Evolutionary conservation across 2,888 invertebrate species (phyloP), one percentile per base, ranked within the genome.

Genomic region (Criorhina ranunculi): DNA sequence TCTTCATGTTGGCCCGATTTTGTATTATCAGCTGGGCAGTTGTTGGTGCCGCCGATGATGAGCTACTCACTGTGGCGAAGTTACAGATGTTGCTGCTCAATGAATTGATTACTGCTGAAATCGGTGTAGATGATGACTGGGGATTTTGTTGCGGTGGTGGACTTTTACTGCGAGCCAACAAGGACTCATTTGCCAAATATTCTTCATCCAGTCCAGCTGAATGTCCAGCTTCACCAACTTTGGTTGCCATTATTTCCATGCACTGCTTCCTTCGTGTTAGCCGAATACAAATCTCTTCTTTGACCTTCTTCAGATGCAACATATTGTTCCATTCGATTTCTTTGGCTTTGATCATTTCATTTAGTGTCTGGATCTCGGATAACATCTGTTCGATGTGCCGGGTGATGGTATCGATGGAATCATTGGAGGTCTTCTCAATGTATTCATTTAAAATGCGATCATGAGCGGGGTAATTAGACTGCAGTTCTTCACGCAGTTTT

Each of bases 271-370:
- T 94, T 79, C 96, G 93, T 76, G 95, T 93, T 37, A 97, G 91
- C 87, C 97, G 93, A 6, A 95, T 92, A 60, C 96, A 92, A 19
- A 96, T 94, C 89, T 97, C 97, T 89, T 97, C 96, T 92, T 97
- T 97, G 3, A 97, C 93, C 90, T 96, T 96, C 90, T 96, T 96
- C 87, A 96, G 92, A 88, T 96, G 95, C 11, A 97, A 91, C 67
- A 97, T 95, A 79, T 96, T 95, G 90, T 97, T 96, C 96, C 96
- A 96, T 91, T 97, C 97, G 88, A 95, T 94, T 92, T 97, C 97
- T 90, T 97, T 97, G 89, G 95, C 94, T 88, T 94, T 94, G 0
- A 96, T 95, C 62, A 96, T 92, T 88, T 95, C 95, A 86, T 95
- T 93, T 79, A 97, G 91, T 0, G 95, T 95, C 88, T 95, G 93